These are phyloP conservation scores for Aphrophora alni DNA, from an alignment of 2,888 invertebrate species.

Conservation along the genomic window DNA sequence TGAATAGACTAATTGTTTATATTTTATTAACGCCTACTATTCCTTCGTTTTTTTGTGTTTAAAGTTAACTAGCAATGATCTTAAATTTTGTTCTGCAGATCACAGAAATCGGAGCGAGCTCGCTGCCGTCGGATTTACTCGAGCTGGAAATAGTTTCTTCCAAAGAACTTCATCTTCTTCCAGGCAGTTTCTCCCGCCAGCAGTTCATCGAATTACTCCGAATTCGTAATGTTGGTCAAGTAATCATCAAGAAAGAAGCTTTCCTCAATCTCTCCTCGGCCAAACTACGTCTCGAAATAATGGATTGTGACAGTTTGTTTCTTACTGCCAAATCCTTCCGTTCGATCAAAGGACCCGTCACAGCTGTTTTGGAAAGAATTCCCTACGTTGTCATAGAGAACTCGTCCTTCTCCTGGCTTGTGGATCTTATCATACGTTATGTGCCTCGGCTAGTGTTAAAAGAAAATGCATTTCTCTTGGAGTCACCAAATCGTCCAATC, in stretches of 20 bases:
- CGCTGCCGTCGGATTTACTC: constrained; percentile 44
- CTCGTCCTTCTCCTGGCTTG: constrained; percentile 70
- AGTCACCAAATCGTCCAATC: constrained; percentile 53
- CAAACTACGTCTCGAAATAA: constrained; percentile 14
- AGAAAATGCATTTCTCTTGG: constrained; percentile 65
- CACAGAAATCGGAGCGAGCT: constrained; percentile 43
- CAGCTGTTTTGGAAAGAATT: constrained; percentile 66
- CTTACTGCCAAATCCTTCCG: constrained; percentile 68
- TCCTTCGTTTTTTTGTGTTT: too few species aligned
- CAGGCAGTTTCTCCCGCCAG: constrained; percentile 56
- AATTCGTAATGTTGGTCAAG: constrained; percentile 52
- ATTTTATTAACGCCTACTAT: too few species aligned
- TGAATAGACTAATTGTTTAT: too few species aligned
- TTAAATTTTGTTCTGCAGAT: constrained; percentile 42
- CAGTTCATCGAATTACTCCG: constrained; percentile 60
- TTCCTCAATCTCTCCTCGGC: constrained; percentile 64
- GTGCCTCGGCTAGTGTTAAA: constrained; percentile 64
- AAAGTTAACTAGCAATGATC: too few species aligned
- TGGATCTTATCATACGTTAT: constrained; percentile 65
- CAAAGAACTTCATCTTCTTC: constrained; percentile 48
- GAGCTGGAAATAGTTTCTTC: constrained; percentile 43
- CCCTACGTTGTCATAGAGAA: constrained; percentile 66
- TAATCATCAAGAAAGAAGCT: constrained; percentile 65
- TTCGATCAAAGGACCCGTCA: constrained; percentile 68
- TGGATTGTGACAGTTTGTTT: constrained; percentile 65